Evolutionary conservation across 2,113 vertebrate genomes (phyloP).

Genomic region (Oryzias curvinotus): DNA sequence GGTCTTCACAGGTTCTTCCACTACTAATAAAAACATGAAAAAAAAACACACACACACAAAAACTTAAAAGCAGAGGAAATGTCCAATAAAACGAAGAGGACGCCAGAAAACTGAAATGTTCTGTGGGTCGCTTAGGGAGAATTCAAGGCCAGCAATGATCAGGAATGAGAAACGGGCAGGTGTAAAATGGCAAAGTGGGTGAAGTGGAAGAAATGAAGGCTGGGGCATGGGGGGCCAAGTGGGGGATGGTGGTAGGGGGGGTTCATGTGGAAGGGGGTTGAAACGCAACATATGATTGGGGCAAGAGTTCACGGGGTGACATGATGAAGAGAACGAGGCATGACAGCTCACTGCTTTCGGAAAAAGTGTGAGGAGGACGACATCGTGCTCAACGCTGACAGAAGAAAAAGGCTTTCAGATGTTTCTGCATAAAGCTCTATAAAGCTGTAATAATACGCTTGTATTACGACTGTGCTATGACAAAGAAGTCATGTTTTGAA

Average conservation of each 20-base stretch:
- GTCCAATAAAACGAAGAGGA: constrained; percentile 36
- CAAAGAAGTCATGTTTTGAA: no score
- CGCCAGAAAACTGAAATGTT: constrained; percentile 19
- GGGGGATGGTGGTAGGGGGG: constrained; percentile 53
- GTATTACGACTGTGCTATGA: no score
- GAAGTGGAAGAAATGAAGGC: constrained; percentile 70
- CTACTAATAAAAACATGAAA: neutral
- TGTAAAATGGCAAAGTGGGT: constrained; percentile 66
- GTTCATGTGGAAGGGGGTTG: constrained; percentile 35
- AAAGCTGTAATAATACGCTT: neutral
- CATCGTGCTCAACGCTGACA: neutral
- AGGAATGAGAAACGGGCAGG: constrained; percentile 57
- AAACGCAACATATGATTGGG: constrained; percentile 70
- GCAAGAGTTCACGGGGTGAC: constrained; percentile 64
- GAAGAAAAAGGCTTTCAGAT: neutral
- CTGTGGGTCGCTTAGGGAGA: constrained; percentile 21
- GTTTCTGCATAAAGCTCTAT: neutral
- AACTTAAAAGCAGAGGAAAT: constrained; percentile 9
- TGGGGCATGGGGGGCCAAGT: constrained; percentile 37
- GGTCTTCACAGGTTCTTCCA: constrained; percentile 14
- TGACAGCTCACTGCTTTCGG: constrained; percentile 45
- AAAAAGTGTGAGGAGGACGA: constrained; percentile 18
- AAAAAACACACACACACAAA: no score
- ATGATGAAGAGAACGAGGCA: constrained; percentile 41
- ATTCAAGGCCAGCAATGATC: constrained; percentile 16